Conservation (phyloP, 2,888 invertebrate genomes). For the Nudaria mundana region DNA sequence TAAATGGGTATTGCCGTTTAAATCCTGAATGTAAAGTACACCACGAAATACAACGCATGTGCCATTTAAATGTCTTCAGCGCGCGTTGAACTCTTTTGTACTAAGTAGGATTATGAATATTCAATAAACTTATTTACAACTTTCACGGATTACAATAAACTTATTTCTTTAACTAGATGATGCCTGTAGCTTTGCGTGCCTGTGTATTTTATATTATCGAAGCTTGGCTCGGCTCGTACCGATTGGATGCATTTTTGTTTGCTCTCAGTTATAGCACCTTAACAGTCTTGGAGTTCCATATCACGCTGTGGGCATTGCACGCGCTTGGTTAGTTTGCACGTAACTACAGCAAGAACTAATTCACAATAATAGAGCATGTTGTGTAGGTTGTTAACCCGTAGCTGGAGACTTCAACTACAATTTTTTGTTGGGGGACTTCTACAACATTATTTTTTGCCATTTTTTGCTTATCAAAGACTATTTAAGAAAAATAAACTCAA, state of each 20-base stretch:
- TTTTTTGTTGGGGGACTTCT: constrained; percentile 20
- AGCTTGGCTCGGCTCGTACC: too few relatives aligned
- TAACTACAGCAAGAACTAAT: constrained; percentile 14
- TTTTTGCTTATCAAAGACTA: constrained; percentile 26
- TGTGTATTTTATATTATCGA: too few relatives aligned
- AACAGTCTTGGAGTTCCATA: too few relatives aligned
- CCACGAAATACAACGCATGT: neutral
- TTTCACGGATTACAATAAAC: neutral
- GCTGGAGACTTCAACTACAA: constrained; percentile 8
- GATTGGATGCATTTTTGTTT: too few relatives aligned
- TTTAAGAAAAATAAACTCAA: constrained; percentile 27
- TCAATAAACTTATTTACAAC: neutral
- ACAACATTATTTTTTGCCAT: constrained; percentile 23
- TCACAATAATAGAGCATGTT: constrained; percentile 15
- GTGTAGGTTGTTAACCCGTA: constrained; percentile 27
- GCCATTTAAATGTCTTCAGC: neutral
- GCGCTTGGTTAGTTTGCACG: too few relatives aligned
- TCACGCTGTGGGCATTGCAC: too few relatives aligned
- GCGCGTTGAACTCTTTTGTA: constrained; percentile 12
- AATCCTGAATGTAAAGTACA: constrained; percentile 1
- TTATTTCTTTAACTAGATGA: too few relatives aligned
- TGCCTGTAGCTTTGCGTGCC: too few relatives aligned
- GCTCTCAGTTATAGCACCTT: too few relatives aligned
- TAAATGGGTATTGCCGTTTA: neutral
- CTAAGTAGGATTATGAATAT: neutral